These are phyloP conservation scores for Eonycteris spelaea DNA, from an alignment of 2,113 vertebrate genomes.

Conservation along the genomic window DNA sequence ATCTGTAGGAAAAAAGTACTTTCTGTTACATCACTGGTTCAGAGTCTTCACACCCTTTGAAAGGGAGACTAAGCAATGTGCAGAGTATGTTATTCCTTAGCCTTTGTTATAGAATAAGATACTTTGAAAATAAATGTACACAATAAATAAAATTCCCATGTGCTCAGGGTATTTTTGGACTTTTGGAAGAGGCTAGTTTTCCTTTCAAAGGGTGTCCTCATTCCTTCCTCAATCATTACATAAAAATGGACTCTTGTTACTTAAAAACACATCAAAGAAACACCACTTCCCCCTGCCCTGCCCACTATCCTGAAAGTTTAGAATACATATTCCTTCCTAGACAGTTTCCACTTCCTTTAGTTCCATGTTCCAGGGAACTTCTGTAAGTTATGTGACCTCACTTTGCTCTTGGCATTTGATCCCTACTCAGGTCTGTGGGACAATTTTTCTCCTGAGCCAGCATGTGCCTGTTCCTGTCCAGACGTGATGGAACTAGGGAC, in stretches of 20 bases:
- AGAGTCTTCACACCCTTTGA: not conserved
- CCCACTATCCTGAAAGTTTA: not conserved
- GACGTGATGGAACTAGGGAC: not conserved
- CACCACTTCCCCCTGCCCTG: not conserved
- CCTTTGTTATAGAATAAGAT: not conserved
- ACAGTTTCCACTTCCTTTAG: not conserved
- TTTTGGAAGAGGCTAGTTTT: slow-evolving; percentile 17
- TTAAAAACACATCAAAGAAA: not conserved
- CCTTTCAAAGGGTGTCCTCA: not conserved
- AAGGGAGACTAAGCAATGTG: not conserved
- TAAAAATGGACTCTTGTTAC: not conserved
- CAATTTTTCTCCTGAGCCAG: not conserved
- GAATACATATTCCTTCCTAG: not conserved
- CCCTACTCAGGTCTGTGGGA: not conserved
- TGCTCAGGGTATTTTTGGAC: not conserved
- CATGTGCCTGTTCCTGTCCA: not conserved
- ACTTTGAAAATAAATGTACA: not conserved
- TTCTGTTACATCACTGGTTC: not conserved
- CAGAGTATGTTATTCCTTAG: not conserved
- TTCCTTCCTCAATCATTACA: not conserved
- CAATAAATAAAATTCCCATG: not conserved
- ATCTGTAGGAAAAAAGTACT: not conserved
- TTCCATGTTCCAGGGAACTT: not conserved
- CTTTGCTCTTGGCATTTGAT: not conserved
- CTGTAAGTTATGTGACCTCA: not conserved